These are phyloP conservation scores for Chymomyza caudatula DNA, from an alignment of 2,888 invertebrate genomes.

Conservation along the genomic window DNA sequence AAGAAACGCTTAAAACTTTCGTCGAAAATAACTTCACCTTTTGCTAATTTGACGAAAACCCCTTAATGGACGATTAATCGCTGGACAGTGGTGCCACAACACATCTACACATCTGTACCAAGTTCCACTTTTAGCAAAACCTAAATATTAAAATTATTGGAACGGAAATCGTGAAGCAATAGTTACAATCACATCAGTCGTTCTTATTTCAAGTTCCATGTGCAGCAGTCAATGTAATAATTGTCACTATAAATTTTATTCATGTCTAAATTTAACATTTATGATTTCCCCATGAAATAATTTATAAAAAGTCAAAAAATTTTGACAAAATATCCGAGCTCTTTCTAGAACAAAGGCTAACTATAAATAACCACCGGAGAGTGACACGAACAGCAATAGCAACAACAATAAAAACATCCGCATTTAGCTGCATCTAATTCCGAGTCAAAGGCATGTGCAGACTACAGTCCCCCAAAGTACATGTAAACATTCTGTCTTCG, in stretches of 20 bases:
- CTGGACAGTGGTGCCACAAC: too few species aligned
- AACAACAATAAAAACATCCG: background rate
- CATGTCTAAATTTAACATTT: conserved; percentile 61
- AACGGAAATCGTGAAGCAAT: background rate
- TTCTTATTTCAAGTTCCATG: conserved; percentile 7
- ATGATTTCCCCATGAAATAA: conserved; percentile 53
- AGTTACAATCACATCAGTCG: background rate
- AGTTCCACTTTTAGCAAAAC: background rate
- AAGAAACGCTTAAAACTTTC: background rate
- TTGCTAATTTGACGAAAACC: too few species aligned
- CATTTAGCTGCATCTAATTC: background rate
- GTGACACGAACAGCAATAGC: background rate
- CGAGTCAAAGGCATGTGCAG: background rate
- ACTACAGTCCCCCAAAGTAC: background rate
- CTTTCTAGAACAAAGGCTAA: conserved; percentile 31
- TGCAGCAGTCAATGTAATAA: conserved; percentile 35
- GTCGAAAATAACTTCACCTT: too few species aligned
- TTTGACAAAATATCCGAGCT: conserved; percentile 46
- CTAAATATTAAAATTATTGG: conserved; percentile 13
- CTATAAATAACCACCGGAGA: background rate
- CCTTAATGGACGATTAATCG: too few species aligned
- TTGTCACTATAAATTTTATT: conserved; percentile 57
- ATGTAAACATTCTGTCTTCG: background rate
- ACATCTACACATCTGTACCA: too few species aligned
- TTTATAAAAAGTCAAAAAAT: conserved; percentile 42